phyloP scores from a whole-genome alignment of 1,140 invertebrate species.

The Hyles vespertilio region DNA sequence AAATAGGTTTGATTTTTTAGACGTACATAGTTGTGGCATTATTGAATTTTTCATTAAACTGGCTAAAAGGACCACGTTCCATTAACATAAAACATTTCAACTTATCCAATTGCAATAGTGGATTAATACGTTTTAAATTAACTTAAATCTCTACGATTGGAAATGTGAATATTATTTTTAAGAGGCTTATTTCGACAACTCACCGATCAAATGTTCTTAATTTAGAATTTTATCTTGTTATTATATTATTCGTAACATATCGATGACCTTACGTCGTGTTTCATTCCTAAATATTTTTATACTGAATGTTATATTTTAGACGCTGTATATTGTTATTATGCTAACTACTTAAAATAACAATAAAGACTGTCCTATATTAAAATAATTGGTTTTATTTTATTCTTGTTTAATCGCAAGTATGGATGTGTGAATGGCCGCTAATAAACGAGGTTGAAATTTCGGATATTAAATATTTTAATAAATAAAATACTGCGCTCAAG shows the following conservation, averaged over 20 bases:
- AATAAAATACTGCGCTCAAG: no score
- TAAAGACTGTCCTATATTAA: slow-evolving; percentile 59
- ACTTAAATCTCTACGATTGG: slow-evolving; percentile 3
- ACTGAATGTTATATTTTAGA: slow-evolving; percentile 30
- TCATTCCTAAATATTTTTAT: slow-evolving; percentile 28
- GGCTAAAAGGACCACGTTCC: no score
- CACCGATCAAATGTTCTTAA: slow-evolving; percentile 43
- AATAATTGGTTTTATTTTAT: slow-evolving; percentile 17
- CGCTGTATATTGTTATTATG: slow-evolving; percentile 49
- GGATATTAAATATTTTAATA: no score
- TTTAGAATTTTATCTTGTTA: slow-evolving; percentile 27
- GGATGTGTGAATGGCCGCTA: no score
- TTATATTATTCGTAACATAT: slow-evolving; percentile 33
- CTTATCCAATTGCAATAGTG: not conserved
- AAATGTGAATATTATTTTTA: slow-evolving; percentile 21
- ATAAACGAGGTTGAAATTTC: no score
- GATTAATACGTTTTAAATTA: not conserved
- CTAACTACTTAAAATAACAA: slow-evolving; percentile 50
- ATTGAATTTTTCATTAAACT: no score
- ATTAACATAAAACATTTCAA: no score
- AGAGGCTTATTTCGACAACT: slow-evolving; percentile 55
- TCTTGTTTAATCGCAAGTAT: not conserved
- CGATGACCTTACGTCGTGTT: slow-evolving; percentile 19
- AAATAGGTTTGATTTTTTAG: no score
- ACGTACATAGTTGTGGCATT: no score